These are phyloP conservation scores for Drosophila helvetica DNA, from an alignment of 2,888 invertebrate genomes.

Conservation along the genomic window DNA sequence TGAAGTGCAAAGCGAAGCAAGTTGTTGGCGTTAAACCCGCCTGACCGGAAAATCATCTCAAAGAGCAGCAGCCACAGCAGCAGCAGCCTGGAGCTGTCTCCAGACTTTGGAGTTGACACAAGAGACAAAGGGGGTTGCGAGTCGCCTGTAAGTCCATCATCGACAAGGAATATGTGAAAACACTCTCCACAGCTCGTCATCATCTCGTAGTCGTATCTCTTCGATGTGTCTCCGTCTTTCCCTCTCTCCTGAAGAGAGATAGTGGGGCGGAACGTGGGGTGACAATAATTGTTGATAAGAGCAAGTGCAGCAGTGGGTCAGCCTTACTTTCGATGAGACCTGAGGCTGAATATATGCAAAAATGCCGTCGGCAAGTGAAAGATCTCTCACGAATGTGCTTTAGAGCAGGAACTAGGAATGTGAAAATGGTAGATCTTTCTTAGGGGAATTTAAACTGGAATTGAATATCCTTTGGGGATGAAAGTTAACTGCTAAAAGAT, in stretches of 20 bases:
- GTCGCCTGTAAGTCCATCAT: not conserved
- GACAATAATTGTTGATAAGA: not conserved
- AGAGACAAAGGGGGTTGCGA: constrained; percentile 2
- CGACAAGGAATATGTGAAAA: constrained; percentile 6
- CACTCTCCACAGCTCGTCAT: constrained; percentile 1
- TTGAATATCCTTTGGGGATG: not conserved
- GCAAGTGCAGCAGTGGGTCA: constrained; percentile 1
- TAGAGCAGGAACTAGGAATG: not conserved
- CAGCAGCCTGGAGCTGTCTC: constrained; percentile 15
- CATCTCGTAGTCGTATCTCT: not conserved
- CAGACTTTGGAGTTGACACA: constrained; percentile 4
- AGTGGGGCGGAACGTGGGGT: not conserved
- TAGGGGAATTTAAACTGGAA: not conserved
- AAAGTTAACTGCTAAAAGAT: not conserved
- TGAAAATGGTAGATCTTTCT: not conserved
- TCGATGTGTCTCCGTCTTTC: not conserved
- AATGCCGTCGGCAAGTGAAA: not conserved
- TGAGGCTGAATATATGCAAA: not conserved
- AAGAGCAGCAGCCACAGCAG: constrained; percentile 15
- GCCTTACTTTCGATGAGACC: not conserved
- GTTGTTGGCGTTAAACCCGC: constrained; percentile 51
- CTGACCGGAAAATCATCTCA: constrained; percentile 63
- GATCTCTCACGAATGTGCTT: not conserved
- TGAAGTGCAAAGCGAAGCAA: constrained; percentile 15
- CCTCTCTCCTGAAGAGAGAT: not conserved